phyloP scores from a whole-genome alignment of 1,140 invertebrate species.

The Drosophila simulans region DNA sequence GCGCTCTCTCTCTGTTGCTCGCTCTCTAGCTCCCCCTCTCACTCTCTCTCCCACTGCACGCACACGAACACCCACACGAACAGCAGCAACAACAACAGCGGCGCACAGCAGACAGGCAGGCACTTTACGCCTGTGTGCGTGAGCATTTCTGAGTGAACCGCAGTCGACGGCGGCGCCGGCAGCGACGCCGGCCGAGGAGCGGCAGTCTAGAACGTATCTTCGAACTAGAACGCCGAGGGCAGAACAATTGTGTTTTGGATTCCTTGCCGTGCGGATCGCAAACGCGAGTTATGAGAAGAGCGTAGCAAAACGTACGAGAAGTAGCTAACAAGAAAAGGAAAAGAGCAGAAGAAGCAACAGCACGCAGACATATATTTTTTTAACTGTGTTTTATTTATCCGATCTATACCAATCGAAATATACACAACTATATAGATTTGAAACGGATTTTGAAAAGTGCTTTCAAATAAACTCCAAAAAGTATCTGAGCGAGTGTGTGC shows the following conservation, averaged over 20 bases:
- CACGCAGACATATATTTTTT: conserved; percentile 16
- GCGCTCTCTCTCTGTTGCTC: conserved; percentile 19
- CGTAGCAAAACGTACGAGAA: conserved; percentile 25
- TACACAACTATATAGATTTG: background rate
- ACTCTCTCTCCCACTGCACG: background rate
- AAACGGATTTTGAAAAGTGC: conserved; percentile 11
- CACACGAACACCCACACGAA: conserved; percentile 12
- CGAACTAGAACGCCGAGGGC: conserved; percentile 77
- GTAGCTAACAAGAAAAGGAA: conserved; percentile 14
- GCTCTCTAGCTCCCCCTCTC: conserved; percentile 10
- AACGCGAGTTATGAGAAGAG: conserved; percentile 59
- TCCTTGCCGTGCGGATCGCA: conserved; percentile 81
- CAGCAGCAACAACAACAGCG: conserved; percentile 15
- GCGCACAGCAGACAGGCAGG: conserved; percentile 32
- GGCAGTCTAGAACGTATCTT: conserved; percentile 82
- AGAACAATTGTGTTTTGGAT: conserved; percentile 84
- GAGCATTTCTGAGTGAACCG: conserved; percentile 33
- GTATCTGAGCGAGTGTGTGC: conserved; percentile 24
- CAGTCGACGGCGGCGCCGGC: conserved; percentile 28
- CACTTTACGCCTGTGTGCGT: conserved; percentile 11
- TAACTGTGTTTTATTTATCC: conserved; percentile 25
- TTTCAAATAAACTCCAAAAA: conserved; percentile 9
- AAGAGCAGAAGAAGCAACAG: conserved; percentile 1
- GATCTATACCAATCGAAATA: background rate
- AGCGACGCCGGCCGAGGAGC: conserved; percentile 41